Base-by-base conservation (phyloP, 2,797 vertebrate species). In the Naso thynnoides region DNA sequence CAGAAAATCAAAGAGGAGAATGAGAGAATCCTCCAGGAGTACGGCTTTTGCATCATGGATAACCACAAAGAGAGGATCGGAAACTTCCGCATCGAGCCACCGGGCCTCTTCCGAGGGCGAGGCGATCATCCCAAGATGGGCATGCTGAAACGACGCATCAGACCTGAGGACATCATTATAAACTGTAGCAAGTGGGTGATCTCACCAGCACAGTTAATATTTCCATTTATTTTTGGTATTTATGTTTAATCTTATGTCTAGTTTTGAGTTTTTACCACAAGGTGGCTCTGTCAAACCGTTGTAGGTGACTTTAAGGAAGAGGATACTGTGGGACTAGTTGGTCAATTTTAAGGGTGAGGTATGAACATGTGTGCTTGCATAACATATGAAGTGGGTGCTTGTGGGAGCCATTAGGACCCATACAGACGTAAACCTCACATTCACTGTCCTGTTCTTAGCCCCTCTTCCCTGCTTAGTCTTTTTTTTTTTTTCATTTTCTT, bases 111-210 rank as follows among this genome's bases (percentile, higher is more conserved):
- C 89, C 92, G 97, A 62, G 97, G 97, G 58, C 94, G 97, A 66
- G 97, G 97, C 3, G 96, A 98, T 92, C 97, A 98, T 79, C 97
- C 97, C 4, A 98, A 98, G 85, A 98, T 98, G 96, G 97, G 97
- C 74, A 98, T 98, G 96, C 83, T 98, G 85, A 98, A 98, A 85
- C 95, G 96, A 27, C 95, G 97, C 78, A 96, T 98, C 85, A 93
- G 96, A 93, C 97, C 97, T 0, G 93, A 97, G 73, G 95, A 98
- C 84, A 96, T 98, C 86, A 98, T 98, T 85, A 98, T 98, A 64
- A 98, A 98, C 93, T 98, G 97, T 85, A 98, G 97, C 96, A 98
- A 97, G 97, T 98, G 89, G 88, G 97, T 85, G 26, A 78, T 63
- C 54, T 70, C 36, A 27, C n/a, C 23, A 19, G 1, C 10, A 54